phyloP scores from a whole-genome alignment of 1,140 invertebrate species.

The Lanistes nyassanus region DNA sequence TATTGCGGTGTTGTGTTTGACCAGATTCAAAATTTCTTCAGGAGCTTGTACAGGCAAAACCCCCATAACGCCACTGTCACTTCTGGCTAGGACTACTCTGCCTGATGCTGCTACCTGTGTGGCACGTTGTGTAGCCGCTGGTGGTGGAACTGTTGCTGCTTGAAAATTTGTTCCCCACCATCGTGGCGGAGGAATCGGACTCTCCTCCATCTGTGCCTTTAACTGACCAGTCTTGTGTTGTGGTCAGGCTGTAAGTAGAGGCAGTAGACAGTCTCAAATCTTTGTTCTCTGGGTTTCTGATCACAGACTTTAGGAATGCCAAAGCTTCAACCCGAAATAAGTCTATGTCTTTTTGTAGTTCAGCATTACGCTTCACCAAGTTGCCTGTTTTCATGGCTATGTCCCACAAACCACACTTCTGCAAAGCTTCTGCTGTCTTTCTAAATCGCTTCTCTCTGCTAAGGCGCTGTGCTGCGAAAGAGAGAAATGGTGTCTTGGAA shows the following conservation, averaged over 20 bases:
- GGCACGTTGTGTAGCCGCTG: slow-evolving; percentile 19
- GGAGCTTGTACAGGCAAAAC: too few relatives aligned
- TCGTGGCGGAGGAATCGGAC: neutral
- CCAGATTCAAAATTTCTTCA: too few relatives aligned
- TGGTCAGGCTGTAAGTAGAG: neutral
- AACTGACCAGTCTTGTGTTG: too few relatives aligned
- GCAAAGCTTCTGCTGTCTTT: slow-evolving; percentile 31
- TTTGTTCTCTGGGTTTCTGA: slow-evolving; percentile 34
- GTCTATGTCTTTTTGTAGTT: slow-evolving; percentile 34
- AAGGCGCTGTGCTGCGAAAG: neutral
- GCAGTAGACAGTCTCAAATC: slow-evolving; percentile 13
- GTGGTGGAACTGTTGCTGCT: slow-evolving; percentile 16
- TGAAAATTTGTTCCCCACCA: neutral
- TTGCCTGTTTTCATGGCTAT: slow-evolving; percentile 37
- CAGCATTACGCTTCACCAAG: slow-evolving; percentile 31
- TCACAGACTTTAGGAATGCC: slow-evolving; percentile 32
- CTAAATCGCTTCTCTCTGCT: slow-evolving; percentile 27
- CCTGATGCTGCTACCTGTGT: slow-evolving; percentile 6
- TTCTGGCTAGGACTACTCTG: neutral
- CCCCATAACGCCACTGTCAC: neutral
- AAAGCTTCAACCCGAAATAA: slow-evolving; percentile 24
- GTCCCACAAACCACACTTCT: slow-evolving; percentile 36
- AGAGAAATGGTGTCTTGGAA: neutral
- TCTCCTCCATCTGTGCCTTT: neutral
- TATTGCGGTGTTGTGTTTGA: too few relatives aligned